Percentiles rank a stretch among this genome's conserved stretches.
Conservation (phyloP, 1,140 invertebrate species). For the Oryzaephilus surinamensis region DNA sequence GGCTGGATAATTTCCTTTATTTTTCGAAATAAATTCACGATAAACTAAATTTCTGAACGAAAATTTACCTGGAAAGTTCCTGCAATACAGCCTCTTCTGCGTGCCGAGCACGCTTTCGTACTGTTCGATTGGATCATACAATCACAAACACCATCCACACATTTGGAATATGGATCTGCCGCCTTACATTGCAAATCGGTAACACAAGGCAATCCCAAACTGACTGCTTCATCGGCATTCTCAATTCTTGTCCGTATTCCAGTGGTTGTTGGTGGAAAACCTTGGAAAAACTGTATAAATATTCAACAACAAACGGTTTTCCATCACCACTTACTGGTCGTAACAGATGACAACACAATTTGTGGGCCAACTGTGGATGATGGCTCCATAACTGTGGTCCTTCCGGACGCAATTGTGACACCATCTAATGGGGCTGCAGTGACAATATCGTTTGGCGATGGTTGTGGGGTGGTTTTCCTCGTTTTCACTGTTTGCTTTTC, state of each 20-base stretch:
- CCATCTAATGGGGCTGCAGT: slow-evolving; percentile 27
- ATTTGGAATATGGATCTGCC: slow-evolving; percentile 66
- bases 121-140: slow-evolving; percentile 48
- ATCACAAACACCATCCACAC: slow-evolving; percentile 69
- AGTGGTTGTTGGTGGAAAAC: slow-evolving; percentile 17
- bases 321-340: too few relatives aligned
- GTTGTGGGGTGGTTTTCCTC: slow-evolving; percentile 32
- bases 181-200: slow-evolving; percentile 66
- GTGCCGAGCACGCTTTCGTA: slow-evolving; percentile 52
- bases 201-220: slow-evolving; percentile 64
- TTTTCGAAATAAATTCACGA: too few relatives aligned
- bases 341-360: too few relatives aligned
- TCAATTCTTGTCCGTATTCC: slow-evolving; percentile 31
- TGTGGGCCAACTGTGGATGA: slow-evolving; percentile 26
- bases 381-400: slow-evolving; percentile 39
- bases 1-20: too few relatives aligned
- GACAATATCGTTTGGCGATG: slow-evolving; percentile 12
- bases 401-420: slow-evolving; percentile 36
- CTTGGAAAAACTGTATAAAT: slow-evolving; percentile 11
- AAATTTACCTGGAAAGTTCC: slow-evolving; percentile 77
- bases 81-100: slow-evolving; percentile 61
- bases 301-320: not conserved
- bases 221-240: slow-evolving; percentile 47
- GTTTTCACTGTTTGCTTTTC: slow-evolving; percentile 24
- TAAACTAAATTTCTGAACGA: too few relatives aligned